A percentile compares a stretch with the other conserved stretches of the same genome.
Evolutionary conservation across 2,797 vertebrate genomes (phyloP).

Genomic region (Todus mexicanus): DNA sequence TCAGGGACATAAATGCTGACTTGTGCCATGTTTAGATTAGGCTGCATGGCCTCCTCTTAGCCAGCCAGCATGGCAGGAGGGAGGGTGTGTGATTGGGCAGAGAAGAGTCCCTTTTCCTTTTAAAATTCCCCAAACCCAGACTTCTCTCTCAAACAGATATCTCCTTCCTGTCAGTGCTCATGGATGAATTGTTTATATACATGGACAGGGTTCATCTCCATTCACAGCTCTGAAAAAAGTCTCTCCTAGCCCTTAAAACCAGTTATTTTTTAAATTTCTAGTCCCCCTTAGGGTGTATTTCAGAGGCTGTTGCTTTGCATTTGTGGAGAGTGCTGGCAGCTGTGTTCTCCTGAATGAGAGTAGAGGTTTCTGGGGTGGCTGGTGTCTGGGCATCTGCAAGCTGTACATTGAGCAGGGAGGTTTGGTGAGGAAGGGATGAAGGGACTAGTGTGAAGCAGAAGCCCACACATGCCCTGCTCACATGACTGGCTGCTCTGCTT

Average conservation of each 20-base stretch:
- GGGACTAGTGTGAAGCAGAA: neutral
- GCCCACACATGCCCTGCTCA: too few species aligned
- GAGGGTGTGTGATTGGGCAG: neutral
- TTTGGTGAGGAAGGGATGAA: neutral
- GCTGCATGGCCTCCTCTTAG: neutral
- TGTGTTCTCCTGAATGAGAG: accelerated
- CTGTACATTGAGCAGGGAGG: accelerated
- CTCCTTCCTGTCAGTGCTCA: neutral
- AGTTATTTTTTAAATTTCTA: neutral
- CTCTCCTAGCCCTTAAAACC: neutral
- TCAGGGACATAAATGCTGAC: neutral
- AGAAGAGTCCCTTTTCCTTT: neutral
- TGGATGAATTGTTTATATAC: neutral
- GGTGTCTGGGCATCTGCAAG: neutral
- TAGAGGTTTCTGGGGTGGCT: neutral
- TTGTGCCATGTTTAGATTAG: neutral
- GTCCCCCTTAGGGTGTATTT: neutral
- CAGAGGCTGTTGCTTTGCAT: neutral
- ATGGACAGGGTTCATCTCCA: neutral
- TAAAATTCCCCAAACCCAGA: neutral
- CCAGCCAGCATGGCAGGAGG: neutral
- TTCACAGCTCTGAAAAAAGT: neutral
- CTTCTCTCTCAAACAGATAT: neutral
- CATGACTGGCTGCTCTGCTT: neutral
- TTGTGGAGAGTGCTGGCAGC: neutral